phyloP scores from a whole-genome alignment of 2,797 vertebrate genomes.

The Anolis apletophallus region DNA sequence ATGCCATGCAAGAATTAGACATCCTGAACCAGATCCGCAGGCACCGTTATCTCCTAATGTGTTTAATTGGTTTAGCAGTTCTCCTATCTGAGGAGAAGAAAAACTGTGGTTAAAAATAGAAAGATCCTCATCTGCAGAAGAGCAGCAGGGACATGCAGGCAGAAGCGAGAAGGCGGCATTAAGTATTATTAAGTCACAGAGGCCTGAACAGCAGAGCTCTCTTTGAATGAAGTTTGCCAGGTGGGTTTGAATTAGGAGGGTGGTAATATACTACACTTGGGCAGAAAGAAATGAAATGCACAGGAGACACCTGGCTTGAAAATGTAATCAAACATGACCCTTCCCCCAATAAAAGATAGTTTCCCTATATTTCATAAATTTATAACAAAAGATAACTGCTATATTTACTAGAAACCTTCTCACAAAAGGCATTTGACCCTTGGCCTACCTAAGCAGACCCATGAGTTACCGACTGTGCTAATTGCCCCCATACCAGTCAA shows the following conservation, averaged over 20 bases:
- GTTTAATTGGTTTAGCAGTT: constrained; percentile 73
- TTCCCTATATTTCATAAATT: too few relatives aligned
- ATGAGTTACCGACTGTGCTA: too few relatives aligned
- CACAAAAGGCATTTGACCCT: too few relatives aligned
- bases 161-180: constrained; percentile 51
- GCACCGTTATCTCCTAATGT: constrained; percentile 70
- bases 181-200: constrained; percentile 51
- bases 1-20: constrained; percentile 57
- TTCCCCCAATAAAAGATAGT: too few relatives aligned
- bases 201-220: constrained; percentile 48
- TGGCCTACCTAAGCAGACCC: too few relatives aligned
- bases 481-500: too few relatives aligned
- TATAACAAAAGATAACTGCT: too few relatives aligned
- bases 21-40: constrained; percentile 67
- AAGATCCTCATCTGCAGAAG: constrained; percentile 44
- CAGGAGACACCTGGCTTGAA: too few relatives aligned
- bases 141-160: constrained; percentile 48
- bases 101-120: constrained; percentile 74
- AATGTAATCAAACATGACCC: too few relatives aligned
- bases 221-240: constrained; percentile 31
- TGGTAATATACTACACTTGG: too few relatives aligned
- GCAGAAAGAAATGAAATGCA: too few relatives aligned
- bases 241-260: not conserved
- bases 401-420: too few relatives aligned
- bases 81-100: constrained; percentile 62